Base-by-base conservation (phyloP, 2,113 vertebrate genomes). In the Dasypus novemcinctus region DNA sequence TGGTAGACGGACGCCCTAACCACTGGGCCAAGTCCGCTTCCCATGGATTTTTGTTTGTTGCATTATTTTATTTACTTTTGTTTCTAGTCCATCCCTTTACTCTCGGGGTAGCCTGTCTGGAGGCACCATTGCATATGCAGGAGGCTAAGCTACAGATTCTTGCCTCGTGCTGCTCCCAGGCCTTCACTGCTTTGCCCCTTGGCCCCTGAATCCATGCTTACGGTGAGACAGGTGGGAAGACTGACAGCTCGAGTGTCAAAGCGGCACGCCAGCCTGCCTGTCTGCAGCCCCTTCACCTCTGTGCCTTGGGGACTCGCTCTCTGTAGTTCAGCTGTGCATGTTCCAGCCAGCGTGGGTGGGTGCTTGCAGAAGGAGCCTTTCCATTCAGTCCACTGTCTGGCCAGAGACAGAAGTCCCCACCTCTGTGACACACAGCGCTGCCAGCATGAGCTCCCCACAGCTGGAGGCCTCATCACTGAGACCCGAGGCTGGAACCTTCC, bases 181-280 rank as follows among this genome's bases (percentile, higher is more conserved):
- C 4, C 18, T 1, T 0, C 9, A 13, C 36, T 29, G 18, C 33
- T 61, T 43, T 7, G 43, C 33, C 23, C 1, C 0, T 12, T 49
- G 20, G 29, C 15, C 41, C 8, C 1, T 10, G 2, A 14, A 5
- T 2, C 61, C 36, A 7, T 21, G 2, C 25, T 1, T 20, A 13
- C 0, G 7, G 4, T 33, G 29, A 9, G 36, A 59, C 13, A 2
- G 33, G 29, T 10, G n/a, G n/a, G 8, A 0, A 1, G 4, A n/a
- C 4, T 33, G 59, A 33, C 5, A 0, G 5, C 57, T 29, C 1
- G 7, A 2, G 2, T 2, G 5, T 4, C 88, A 74, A 29, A 18
- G 54, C 38, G 6, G 66, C 2, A 0, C 13, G 10, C 81, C 43
- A 7, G 54, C 25, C 13, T 1, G 54, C 20, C 23, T 21, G 25